A percentile compares a stretch with the other conserved stretches of the same genome.
phyloP scores from a whole-genome alignment of 2,113 vertebrate species.

The Odontophorus gujanensis region DNA sequence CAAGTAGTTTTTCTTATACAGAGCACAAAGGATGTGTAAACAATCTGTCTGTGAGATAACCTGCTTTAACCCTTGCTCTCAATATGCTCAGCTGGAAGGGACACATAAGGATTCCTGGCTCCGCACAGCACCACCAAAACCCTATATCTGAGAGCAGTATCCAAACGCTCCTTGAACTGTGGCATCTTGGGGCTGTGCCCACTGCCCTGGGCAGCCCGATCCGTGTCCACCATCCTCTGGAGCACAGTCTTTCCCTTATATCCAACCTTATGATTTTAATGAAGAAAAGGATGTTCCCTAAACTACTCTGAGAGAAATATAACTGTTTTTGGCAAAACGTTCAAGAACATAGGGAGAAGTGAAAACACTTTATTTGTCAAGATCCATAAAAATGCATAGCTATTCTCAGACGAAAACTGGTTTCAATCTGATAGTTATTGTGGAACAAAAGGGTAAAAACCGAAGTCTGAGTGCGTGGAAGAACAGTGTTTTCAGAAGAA shows the following conservation, averaged over 20 bases:
- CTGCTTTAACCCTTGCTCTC: background rate
- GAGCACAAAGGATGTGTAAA: background rate
- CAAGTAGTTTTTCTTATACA: background rate
- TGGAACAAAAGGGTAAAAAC: constrained; percentile 32
- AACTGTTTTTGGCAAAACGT: background rate
- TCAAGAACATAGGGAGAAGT: background rate
- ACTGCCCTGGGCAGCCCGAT: no score
- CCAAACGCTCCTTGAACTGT: no score
- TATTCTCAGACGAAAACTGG: background rate
- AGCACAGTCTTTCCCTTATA: no score
- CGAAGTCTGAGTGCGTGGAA: background rate
- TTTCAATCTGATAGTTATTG: constrained; percentile 24
- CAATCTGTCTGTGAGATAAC: background rate
- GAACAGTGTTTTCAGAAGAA: background rate
- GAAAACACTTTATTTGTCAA: background rate
- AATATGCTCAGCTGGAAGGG: no score
- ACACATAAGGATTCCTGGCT: no score
- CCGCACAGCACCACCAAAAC: no score
- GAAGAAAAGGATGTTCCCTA: background rate
- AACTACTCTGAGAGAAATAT: background rate
- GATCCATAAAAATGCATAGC: background rate
- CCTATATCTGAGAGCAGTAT: no score
- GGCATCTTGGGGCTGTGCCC: no score
- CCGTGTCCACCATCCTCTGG: no score
- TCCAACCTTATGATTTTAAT: background rate